A percentile compares a stretch with the other conserved stretches of the same genome.
These are phyloP conservation scores for Limenitis camilla DNA, from an alignment of 2,888 invertebrate genomes.

Conservation along the genomic window DNA sequence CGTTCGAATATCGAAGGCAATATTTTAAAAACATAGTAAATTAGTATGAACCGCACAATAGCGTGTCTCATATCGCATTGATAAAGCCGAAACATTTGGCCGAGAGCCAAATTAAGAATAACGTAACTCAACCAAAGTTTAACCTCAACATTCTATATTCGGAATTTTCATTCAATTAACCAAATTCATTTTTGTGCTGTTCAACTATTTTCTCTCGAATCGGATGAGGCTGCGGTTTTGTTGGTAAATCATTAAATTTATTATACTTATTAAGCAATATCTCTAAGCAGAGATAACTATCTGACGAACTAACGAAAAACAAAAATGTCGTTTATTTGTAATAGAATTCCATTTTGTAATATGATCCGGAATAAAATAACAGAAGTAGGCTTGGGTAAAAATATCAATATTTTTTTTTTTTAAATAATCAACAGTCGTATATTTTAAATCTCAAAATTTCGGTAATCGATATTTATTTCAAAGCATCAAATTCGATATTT, in stretches of 20 bases:
- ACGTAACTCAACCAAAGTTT: constrained; percentile 22
- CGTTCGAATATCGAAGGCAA: constrained; percentile 14
- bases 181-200: constrained; percentile 19
- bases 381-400: too few relatives aligned
- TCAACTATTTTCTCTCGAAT: constrained; percentile 3
- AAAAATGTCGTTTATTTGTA: too few relatives aligned
- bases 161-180: constrained; percentile 22
- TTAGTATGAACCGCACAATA: constrained; percentile 22
- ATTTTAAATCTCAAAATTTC: too few relatives aligned
- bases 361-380: too few relatives aligned
- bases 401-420: too few relatives aligned
- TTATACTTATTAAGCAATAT: not conserved
- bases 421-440: too few relatives aligned
- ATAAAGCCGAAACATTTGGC: constrained; percentile 24
- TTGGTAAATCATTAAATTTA: not conserved
- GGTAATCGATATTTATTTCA: too few relatives aligned
- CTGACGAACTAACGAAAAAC: too few relatives aligned
- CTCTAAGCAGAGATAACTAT: too few relatives aligned
- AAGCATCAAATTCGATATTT: too few relatives aligned
- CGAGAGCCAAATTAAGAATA: constrained; percentile 23
- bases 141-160: constrained; percentile 23
- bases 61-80: constrained; percentile 24
- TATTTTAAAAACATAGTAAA: constrained; percentile 24
- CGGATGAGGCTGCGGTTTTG: constrained; percentile 2
- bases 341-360: too few relatives aligned